Evolutionary conservation across 2,888 invertebrate species (phyloP).

Genomic region (Ametastegia equiseti): DNA sequence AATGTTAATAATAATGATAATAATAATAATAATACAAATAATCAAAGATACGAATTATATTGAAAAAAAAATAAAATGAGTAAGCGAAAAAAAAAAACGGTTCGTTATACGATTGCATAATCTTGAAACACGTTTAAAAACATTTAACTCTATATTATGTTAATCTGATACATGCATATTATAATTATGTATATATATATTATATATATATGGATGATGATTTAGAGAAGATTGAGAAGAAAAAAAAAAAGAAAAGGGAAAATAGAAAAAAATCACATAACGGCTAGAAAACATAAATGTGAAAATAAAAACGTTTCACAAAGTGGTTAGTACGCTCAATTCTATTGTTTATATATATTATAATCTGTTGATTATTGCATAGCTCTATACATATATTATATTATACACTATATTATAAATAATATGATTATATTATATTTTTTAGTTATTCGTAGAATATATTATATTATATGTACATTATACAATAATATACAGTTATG

Average conservation of each 20-base stretch:
- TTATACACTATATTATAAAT: conserved; percentile 54
- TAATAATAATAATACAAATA: background rate
- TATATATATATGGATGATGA: background rate
- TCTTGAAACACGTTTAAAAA: background rate
- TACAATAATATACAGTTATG: conserved; percentile 48
- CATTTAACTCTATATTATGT: too few relatives aligned
- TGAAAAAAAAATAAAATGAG: background rate
- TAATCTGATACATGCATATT: too few relatives aligned
- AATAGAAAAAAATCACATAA: background rate
- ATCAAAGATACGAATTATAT: background rate
- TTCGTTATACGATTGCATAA: conserved; percentile 2
- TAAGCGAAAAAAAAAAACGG: background rate
- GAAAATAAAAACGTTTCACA: too few relatives aligned
- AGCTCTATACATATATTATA: conserved; percentile 60
- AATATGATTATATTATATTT: too few relatives aligned
- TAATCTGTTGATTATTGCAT: conserved; percentile 66
- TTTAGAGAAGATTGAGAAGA: background rate
- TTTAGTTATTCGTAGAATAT: conserved; percentile 46
- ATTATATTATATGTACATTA: background rate
- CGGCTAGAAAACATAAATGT: too few relatives aligned
- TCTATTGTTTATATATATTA: conserved; percentile 57
- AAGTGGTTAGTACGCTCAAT: conserved; percentile 54
- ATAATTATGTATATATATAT: too few relatives aligned
- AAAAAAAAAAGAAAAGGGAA: background rate
- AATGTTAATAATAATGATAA: background rate